Base-by-base conservation (phyloP, 2,888 invertebrate genomes). In the Tolmerus cingulatus region DNA sequence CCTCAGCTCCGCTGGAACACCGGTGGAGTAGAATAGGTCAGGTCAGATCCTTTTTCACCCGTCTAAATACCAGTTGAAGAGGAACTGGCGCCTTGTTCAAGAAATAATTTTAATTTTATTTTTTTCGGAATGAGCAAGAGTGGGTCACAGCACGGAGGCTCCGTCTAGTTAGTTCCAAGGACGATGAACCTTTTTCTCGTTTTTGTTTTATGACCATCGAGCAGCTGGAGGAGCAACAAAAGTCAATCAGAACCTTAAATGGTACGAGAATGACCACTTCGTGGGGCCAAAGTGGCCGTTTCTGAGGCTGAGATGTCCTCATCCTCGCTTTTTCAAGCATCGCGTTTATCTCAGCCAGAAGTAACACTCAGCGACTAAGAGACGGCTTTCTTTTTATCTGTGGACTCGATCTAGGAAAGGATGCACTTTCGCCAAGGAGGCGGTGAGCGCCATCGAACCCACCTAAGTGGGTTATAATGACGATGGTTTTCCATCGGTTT, bases 281-380 rank as follows among this genome's bases (percentile, higher is more conserved):
- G 46, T n/a, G 19, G 66, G 66, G 19, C 27, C 66, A 9, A 66
- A 66, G 23, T 66, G 66, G 66, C 14, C 8, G 23, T 66, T 9
- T n/a, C 12, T 8, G 3, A 23, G 23, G 27, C 27, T 27, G 27
- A 27, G 14, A 66, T 66, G 66, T 27, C 19, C 27, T 66, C 66
- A 66, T 12, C 23, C 23, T 5, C 66, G 19, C n/a, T 43, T 40
- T 40, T 34, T 9, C 9, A 43, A 40, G n/a, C 5, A 14, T 14
- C 14, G 43, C 14, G 27, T 23, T 78, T 78, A 43, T 78, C n/a
- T 66, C 27, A n/a, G 8, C 12, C 23, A 78, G 43, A 40, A 78
- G 78, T n/a, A 78, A 40, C 37, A 78, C 37, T 78, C 78, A 43
- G 66, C 40, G 78, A 23, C 78, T 78, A 19, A 78, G 78, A 43